Evolutionary conservation across 2,888 invertebrate species (phyloP).

Genomic region (Sesamia inferens): DNA sequence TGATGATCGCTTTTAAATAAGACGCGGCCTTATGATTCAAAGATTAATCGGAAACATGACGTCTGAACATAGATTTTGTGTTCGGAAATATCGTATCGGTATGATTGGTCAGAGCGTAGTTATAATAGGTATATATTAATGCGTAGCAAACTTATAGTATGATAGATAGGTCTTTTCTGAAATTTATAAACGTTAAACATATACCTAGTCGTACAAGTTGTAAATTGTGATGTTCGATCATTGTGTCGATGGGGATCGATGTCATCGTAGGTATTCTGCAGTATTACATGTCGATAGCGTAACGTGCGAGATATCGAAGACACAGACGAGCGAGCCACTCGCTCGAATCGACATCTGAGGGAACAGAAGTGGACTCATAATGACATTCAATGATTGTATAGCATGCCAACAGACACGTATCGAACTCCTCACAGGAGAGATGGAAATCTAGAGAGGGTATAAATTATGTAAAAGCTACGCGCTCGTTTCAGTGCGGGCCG

Average conservation of each 20-base stretch:
- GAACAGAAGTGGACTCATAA: conserved; percentile 44
- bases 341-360: conserved; percentile 25
- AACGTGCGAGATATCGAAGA: conserved; percentile 37
- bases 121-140: conserved; percentile 69
- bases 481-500: conserved; percentile 30
- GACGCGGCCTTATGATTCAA: conserved; percentile 50
- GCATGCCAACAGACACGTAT: conserved; percentile 51
- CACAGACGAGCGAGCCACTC: conserved; percentile 31
- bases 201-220: conserved; percentile 82
- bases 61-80: conserved; percentile 52
- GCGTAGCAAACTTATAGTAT: conserved; percentile 78
- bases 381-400: conserved; percentile 62
- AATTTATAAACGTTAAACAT: conserved; percentile 88
- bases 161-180: conserved; percentile 88
- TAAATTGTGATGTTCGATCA: conserved; percentile 69
- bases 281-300: conserved; percentile 74
- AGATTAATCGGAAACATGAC: conserved; percentile 60
- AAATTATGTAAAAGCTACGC: conserved; percentile 51
- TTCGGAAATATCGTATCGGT: conserved; percentile 65
- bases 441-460: conserved; percentile 49
- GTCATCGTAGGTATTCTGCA: conserved; percentile 74
- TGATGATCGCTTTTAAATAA: not conserved
- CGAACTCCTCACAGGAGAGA: conserved; percentile 32
- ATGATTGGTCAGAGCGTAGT: conserved; percentile 75
- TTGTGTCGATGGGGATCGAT: conserved; percentile 63